phyloP scores from a whole-genome alignment of 2,113 vertebrate genomes.

The Ailurus styani region DNA sequence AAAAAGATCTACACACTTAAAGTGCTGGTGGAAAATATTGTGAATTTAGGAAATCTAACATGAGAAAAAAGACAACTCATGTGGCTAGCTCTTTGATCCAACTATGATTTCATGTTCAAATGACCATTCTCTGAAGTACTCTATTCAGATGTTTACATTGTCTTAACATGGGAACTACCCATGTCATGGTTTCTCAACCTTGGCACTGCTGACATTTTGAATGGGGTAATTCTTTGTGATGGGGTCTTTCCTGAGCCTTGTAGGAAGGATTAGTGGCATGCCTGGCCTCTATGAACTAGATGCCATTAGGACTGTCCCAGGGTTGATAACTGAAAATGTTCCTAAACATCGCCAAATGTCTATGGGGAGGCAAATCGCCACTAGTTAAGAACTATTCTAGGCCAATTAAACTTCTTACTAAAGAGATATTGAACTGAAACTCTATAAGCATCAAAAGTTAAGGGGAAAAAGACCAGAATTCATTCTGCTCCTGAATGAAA shows the following conservation, averaged over 20 bases:
- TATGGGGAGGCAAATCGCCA: neutral
- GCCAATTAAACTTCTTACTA: neutral
- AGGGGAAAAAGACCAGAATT: neutral
- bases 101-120: neutral
- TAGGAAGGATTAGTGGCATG: neutral
- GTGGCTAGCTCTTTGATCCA: neutral
- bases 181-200: neutral
- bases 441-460: neutral
- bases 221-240: neutral
- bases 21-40: neutral
- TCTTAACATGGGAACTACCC: neutral
- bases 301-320: neutral
- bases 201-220: neutral
- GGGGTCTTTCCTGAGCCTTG: neutral
- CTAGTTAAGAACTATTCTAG: neutral
- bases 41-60: neutral
- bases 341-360: neutral
- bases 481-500: neutral
- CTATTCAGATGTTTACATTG: neutral
- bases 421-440: neutral
- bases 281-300: neutral
- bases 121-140: neutral
- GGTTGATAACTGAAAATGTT: neutral
- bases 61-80: neutral
- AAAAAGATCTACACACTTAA: neutral